Conservation (phyloP, 1,140 invertebrate species). For the Saxidomus purpurata region DNA sequence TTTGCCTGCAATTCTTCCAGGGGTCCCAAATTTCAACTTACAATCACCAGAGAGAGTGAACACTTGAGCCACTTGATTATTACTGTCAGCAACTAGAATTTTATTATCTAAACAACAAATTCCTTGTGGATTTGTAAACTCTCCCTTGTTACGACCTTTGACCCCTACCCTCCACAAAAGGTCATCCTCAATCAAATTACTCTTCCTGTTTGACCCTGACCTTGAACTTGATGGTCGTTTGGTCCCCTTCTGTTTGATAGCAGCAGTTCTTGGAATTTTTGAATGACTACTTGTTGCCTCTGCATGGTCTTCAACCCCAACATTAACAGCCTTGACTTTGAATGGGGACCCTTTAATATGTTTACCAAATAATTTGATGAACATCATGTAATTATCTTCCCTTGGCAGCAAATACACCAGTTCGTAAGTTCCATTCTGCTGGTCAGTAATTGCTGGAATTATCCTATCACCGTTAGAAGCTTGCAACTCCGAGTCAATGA, state of each 20-base stretch:
- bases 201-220: slow-evolving; percentile 86
- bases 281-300: slow-evolving; percentile 73
- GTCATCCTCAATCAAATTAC: slow-evolving; percentile 87
- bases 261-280: slow-evolving; percentile 80
- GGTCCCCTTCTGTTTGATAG: slow-evolving; percentile 85
- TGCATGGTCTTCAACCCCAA: slow-evolving; percentile 71
- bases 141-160: slow-evolving; percentile 88
- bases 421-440: slow-evolving; percentile 87
- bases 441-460: slow-evolving; percentile 85
- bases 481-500: slow-evolving; percentile 78
- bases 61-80: slow-evolving; percentile 88
- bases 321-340: slow-evolving; percentile 81
- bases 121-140: slow-evolving; percentile 89
- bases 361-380: slow-evolving; percentile 86
- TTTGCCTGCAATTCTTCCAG: slow-evolving; percentile 88
- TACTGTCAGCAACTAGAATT: slow-evolving; percentile 88
- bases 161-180: slow-evolving; percentile 85
- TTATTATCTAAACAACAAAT: slow-evolving; percentile 85
- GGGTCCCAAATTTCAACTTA: slow-evolving; percentile 86
- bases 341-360: slow-evolving; percentile 88
- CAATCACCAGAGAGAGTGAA: slow-evolving; percentile 84
- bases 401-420: slow-evolving; percentile 85
- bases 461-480: slow-evolving; percentile 73
- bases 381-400: slow-evolving; percentile 86
- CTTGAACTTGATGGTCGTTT: slow-evolving; percentile 86